phyloP scores from a whole-genome alignment of 2,113 vertebrate species.

The Vombatus ursinus region DNA sequence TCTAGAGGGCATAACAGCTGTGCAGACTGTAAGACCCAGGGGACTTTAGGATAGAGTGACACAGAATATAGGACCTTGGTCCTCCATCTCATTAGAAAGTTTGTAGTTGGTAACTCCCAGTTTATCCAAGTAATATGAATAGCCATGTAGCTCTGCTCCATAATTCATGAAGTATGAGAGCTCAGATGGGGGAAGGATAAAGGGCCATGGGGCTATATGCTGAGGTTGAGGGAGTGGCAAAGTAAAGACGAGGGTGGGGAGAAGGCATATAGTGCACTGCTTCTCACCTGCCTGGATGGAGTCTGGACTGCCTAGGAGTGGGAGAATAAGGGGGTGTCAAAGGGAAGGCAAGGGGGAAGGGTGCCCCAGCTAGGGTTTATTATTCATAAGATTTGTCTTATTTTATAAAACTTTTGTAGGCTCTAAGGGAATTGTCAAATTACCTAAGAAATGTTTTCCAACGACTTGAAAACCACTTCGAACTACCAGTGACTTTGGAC shows the following conservation, averaged over 20 bases:
- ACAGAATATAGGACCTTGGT: not conserved
- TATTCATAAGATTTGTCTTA: not conserved
- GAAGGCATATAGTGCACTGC: not conserved
- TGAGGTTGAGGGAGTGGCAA: not conserved
- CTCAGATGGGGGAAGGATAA: not conserved
- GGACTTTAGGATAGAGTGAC: not conserved
- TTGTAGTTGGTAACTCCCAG: no score
- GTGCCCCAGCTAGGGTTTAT: not conserved
- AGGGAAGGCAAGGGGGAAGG: not conserved
- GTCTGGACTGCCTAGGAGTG: not conserved
- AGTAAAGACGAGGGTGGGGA: not conserved
- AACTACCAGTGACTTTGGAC: not conserved
- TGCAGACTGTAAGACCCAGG: not conserved
- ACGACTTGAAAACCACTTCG: no score
- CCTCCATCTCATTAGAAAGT: not conserved
- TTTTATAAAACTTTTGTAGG: not conserved
- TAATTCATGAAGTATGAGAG: not conserved
- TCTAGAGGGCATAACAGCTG: no score
- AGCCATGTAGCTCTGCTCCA: not conserved
- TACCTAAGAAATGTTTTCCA: not conserved
- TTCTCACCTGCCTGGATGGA: not conserved
- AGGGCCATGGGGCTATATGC: not conserved
- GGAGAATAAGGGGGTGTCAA: not conserved
- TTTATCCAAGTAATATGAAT: not conserved
- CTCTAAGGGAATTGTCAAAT: not conserved